Evolutionary conservation across 2,797 vertebrate genomes (phyloP), one percentile per base, ranked within the genome.

Genomic region (Hippoglossus hippoglossus): DNA sequence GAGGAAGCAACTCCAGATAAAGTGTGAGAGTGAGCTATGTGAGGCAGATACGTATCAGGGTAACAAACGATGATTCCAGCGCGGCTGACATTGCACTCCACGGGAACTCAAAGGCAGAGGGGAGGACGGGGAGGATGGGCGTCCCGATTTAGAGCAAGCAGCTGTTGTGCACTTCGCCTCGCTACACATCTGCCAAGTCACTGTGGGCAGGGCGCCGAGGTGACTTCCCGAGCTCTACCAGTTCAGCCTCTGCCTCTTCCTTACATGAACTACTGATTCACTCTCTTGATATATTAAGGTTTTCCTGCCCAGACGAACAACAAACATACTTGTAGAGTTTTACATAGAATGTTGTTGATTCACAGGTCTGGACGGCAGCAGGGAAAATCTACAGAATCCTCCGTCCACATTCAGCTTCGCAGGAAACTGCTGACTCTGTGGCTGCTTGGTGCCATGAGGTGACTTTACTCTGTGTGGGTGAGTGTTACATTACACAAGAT

Each of bases 41-140:
- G 50, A 70, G 74, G 69, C 59, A 54, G 79, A 67, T 49, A 25
- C 68, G 59, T n/a, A 77, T 84, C 59, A 66, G 75, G 80, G 81
- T 92, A 87, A 88, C 87, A 84, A 92, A 86, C 85, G 87, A 91
- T 89, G 87, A 88, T 78, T 90, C 80, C 69, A 86, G 86, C 84
- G 51, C 5, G 57, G 88, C 89, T 94, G 93, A 93, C 93, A 91
- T 90, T 92, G 92, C 90, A 74, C 92, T 89, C 92, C 74, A 77
- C 89, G 57, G 93, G 93, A 94, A 85, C 80, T 86, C 91, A 87
- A 89, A 91, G 90, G 86, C 88, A 88, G 85, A 87, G 79, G 61
- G 79, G 84, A 77, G 86, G 78, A 80, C 26, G 69, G 67, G 69
- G 75, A 88, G 87, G 87, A 88, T 81, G 65, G 83, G 70, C 61